Evolutionary conservation across 1,140 invertebrate genomes (phyloP), one percentile per base, ranked within the genome.

Genomic region (Drosophila obscura): DNA sequence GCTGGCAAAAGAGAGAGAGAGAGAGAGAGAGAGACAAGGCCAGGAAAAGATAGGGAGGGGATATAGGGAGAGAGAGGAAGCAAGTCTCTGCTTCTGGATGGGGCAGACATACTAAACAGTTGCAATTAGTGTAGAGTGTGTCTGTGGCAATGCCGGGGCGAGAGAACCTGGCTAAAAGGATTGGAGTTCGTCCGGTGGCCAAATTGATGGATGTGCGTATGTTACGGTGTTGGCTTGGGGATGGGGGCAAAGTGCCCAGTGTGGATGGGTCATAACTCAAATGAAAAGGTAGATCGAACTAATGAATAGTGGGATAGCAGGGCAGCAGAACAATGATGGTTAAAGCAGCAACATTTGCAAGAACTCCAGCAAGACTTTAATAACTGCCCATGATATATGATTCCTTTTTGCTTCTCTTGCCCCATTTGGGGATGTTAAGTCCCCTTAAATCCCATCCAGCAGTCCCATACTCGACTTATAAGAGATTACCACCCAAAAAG

Each of bases 71-170:
- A 28, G 11, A 39, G 35, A 31, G 31, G 4, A 39, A 39, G 35
- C 4, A 1, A 39, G 35, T 13, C 35, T 1, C 4, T 13, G 35
- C 35, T 39, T 5, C 35, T 39, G 35, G 35, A 1, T 13, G 35
- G 35, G 8, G 11, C 3, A 11, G 69, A 28, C 48, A 56, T 58
- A 52, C 61, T 80, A 80, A 80, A 77, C 77, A 80, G 77, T 68
- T 76, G 78, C 78, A 80, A 80, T 80, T 80, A 80, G 60, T 76
- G 71, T 53, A 50, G 65, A 79, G 71, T 64, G 53, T 57, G 44
- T 13, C 41, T 39, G 68, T 69, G 64, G 50, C 46, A 53, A 46
- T 50, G 64, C 28, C 46, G 58, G 50, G 57, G 11, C 11, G 35
- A 39, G 35, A 39, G 35, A 39, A 4, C 11, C 31, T 41, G 46